Conservation (phyloP, 2,797 vertebrate genomes). For the Neosilurus mollespiculum region DNA sequence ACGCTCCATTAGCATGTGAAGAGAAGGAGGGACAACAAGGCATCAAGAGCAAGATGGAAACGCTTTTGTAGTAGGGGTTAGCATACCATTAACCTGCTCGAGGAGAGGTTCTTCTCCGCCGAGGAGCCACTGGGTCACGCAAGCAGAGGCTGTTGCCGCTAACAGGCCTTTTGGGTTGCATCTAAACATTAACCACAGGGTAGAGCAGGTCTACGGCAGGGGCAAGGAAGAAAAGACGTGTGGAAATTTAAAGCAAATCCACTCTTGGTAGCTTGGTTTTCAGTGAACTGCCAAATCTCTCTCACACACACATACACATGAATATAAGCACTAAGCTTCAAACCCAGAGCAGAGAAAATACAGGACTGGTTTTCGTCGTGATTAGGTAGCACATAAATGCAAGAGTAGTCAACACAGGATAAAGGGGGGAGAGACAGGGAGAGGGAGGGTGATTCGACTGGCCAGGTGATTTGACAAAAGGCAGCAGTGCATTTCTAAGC, state of each 20-base stretch:
- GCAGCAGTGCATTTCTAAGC: constrained; percentile 39
- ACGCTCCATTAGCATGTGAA: constrained; percentile 58
- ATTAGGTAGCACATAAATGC: constrained; percentile 11
- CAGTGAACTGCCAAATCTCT: background rate
- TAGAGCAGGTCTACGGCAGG: constrained; percentile 25
- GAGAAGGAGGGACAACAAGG: constrained; percentile 51
- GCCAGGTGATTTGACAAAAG: constrained; percentile 32
- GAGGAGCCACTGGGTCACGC: constrained; percentile 32
- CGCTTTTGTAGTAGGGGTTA: constrained; percentile 53
- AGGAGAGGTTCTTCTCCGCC: constrained; percentile 30
- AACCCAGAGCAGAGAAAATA: background rate
- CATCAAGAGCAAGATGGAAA: constrained; percentile 51
- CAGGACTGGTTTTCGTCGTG: background rate
- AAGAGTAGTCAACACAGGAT: constrained; percentile 19
- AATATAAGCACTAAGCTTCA: background rate
- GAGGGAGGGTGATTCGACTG: background rate
- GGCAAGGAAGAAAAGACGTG: background rate
- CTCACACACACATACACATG: background rate
- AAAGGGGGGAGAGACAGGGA: too few species aligned
- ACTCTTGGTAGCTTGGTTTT: constrained; percentile 27
- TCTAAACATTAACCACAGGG: constrained; percentile 49
- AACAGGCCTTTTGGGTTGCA: constrained; percentile 42
- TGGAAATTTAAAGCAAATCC: background rate
- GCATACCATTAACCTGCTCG: constrained; percentile 54
- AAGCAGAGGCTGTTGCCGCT: background rate